These are phyloP conservation scores for Hoplostethus mediterraneus DNA, from an alignment of 2,797 vertebrate species.

Conservation along the genomic window DNA sequence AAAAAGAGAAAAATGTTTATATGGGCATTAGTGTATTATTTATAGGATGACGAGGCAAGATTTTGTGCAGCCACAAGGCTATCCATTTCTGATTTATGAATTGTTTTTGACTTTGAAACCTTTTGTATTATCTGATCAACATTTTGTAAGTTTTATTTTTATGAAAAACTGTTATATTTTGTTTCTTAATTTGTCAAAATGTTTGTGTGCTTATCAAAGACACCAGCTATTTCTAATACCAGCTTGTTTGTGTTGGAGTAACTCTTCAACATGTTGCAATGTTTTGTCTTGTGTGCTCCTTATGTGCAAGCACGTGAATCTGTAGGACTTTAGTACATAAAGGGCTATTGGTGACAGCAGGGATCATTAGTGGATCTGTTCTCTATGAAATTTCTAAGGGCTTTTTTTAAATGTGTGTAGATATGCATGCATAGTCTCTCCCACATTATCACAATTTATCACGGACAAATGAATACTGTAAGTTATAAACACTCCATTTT, in stretches of 20 bases:
- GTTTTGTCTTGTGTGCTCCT: constrained; percentile 53
- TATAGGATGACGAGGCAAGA: constrained; percentile 78
- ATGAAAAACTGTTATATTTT: constrained; percentile 68
- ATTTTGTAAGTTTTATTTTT: constrained; percentile 82
- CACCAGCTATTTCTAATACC: constrained; percentile 71
- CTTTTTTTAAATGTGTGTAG: constrained; percentile 59
- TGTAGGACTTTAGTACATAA: constrained; percentile 64
- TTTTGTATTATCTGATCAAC: constrained; percentile 71
- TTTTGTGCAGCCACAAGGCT: constrained; percentile 62
- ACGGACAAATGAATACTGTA: constrained; percentile 40
- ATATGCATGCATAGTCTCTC: constrained; percentile 33
- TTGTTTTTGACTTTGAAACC: constrained; percentile 51
- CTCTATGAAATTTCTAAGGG: constrained; percentile 53
- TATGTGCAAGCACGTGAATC: constrained; percentile 32
- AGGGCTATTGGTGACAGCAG: constrained; percentile 65
- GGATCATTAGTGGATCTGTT: constrained; percentile 58
- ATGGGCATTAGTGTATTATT: constrained; percentile 86
- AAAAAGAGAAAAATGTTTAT: constrained; percentile 41
- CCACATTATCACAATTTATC: constrained; percentile 52
- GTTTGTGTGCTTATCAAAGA: constrained; percentile 71
- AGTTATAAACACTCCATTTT: constrained; percentile 60
- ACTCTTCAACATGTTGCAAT: constrained; percentile 50
- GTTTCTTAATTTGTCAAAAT: constrained; percentile 53
- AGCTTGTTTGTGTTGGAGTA: constrained; percentile 56
- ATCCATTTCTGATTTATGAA: constrained; percentile 63